phyloP scores from a whole-genome alignment of 1,140 invertebrate species.

The Ceratina australensis region DNA sequence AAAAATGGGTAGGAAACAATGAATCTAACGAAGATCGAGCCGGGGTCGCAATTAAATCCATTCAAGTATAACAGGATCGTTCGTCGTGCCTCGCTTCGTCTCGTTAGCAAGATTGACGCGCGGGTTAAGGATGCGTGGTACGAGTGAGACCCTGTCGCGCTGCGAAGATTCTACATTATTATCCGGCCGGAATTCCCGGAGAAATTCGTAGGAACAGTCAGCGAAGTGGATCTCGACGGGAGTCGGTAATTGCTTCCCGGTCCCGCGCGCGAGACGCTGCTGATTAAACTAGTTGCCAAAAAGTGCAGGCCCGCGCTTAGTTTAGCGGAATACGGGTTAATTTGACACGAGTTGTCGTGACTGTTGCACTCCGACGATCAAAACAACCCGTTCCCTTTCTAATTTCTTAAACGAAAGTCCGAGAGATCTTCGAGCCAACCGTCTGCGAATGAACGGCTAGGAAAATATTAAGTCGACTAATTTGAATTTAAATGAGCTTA shows the following conservation, averaged over 20 bases:
- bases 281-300: constrained; percentile 58
- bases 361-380: neutral
- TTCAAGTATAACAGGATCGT: constrained; percentile 33
- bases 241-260: constrained; percentile 41
- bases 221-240: constrained; percentile 37
- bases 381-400: neutral
- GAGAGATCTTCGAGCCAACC: no score
- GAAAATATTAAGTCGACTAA: no score
- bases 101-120: constrained; percentile 25
- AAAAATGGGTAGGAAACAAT: constrained; percentile 9
- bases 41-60: constrained; percentile 40
- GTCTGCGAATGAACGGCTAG: no score
- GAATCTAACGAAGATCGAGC: constrained; percentile 1
- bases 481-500: no score
- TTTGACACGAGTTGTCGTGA: constrained; percentile 3
- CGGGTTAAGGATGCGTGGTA: constrained; percentile 21
- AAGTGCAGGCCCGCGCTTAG: constrained; percentile 19
- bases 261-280: constrained; percentile 12
- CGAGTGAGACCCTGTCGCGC: neutral
- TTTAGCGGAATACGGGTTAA: neutral
- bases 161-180: constrained; percentile 22
- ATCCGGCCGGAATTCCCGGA: constrained; percentile 14
- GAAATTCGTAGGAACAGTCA: constrained; percentile 26
- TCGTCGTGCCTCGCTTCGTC: constrained; percentile 21
- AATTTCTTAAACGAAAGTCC: no score